These are phyloP conservation scores for Pocillopora meandrina DNA, from an alignment of 92 coral and sea anemone species.

Conservation along the genomic window DNA sequence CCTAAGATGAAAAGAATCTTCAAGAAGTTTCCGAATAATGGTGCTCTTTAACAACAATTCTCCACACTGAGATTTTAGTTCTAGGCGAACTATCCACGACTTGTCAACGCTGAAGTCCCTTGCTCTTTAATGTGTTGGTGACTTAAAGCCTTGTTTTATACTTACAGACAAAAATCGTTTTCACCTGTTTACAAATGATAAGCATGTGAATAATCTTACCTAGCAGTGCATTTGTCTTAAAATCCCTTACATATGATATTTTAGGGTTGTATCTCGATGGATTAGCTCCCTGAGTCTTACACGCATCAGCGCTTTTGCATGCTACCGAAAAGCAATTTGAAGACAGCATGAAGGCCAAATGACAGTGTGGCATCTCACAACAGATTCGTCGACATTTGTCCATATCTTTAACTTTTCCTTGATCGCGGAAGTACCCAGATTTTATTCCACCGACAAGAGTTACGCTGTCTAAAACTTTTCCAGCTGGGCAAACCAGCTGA, in stretches of 20 bases:
- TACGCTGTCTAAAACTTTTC: constrained; percentile 74
- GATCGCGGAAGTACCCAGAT: constrained; percentile 95
- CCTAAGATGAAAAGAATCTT: no score
- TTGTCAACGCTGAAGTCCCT: no score
- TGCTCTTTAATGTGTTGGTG: no score
- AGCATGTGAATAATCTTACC: constrained; percentile 33
- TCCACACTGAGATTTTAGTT: no score
- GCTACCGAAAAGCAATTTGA: constrained; percentile 96
- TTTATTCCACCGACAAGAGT: constrained; percentile 89
- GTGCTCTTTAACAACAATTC: no score
- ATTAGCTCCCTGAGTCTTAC: constrained; percentile 86
- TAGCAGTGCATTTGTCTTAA: constrained; percentile 67
- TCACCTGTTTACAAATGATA: no score
- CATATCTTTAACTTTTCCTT: constrained; percentile 91
- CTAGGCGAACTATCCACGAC: no score
- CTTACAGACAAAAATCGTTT: no score
- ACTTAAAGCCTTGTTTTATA: no score
- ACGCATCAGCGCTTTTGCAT: constrained; percentile 83
- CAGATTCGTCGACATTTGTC: constrained; percentile 88
- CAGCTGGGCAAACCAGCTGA: constrained; percentile 76
- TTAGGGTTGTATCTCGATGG: constrained; percentile 85
- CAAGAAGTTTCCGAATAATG: no score
- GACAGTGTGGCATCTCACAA: constrained; percentile 95
- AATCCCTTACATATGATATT: constrained; percentile 82
- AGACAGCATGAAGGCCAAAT: constrained; percentile 92